Base-by-base conservation (phyloP, 2,113 vertebrate genomes). In the Clarias macrocephalus region DNA sequence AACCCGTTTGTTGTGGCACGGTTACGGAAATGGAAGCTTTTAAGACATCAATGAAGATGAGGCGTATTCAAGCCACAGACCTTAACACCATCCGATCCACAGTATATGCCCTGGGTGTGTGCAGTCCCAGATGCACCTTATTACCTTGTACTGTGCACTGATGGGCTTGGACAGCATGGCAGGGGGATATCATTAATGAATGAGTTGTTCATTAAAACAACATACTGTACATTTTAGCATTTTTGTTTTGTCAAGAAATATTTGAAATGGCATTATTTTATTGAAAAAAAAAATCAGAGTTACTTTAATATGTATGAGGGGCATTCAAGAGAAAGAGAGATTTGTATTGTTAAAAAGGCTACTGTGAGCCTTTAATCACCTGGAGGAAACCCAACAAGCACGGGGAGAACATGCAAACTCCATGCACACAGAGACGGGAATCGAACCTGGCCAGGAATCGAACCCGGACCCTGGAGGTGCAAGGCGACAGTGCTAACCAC, bases 31-130 rank as follows among this genome's bases (percentile, higher is more conserved):
- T 57, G 72, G 4, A 6, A 76, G 21, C 73, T 28, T 28, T 77
- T 56, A 16, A 57, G n/a, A 70, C 88, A 93, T 89, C 89, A 91
- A 77, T 91, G 92, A 86, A 89, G 91, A 89, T 90, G 85, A 86
- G 83, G 30, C 1, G 10, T 19, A 59, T 59, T 59, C 85, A 60
- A 84, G 62, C 56, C 30, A 52, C 70, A 83, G 72, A 79, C 28
- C 42, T 83, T 19, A 60, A n/a, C 48, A 21, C 25, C 42, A 30
- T 3, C 25, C 1, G 1, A 37, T 57, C 3, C 8, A 60, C 56
- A 23, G 19, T 59, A 16, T 33, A 28, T 80, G 15, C 28, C n/a
- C 52, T 10, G 48, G 12, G 3, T 4, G 33, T 63, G 66, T 30
- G 66, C 15, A 18, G 30, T 72, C 68, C 30, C 30, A 25, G 21